A percentile compares a stretch with the other conserved stretches of the same genome.
phyloP scores from a whole-genome alignment of 1,140 invertebrate species.

The Tenebrio molitor region DNA sequence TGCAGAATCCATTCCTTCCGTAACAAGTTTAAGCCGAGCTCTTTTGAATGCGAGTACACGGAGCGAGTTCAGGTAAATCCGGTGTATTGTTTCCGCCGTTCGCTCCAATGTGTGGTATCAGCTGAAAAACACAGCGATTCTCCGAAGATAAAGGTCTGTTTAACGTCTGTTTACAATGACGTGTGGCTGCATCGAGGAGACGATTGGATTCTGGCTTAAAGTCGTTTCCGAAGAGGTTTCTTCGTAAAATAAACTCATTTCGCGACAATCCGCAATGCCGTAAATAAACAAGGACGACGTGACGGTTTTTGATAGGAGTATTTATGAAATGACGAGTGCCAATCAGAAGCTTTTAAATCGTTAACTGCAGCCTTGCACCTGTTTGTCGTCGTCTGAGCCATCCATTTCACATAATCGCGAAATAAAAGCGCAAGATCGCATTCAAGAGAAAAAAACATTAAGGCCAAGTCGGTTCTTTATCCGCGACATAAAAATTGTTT shows the following conservation, averaged over 20 bases:
- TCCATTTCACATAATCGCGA: neutral
- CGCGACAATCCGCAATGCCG: too few species aligned
- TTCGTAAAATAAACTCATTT: too few species aligned
- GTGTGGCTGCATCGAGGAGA: too few species aligned
- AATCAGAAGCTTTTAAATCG: neutral
- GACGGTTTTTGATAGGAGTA: too few species aligned
- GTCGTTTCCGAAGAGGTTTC: too few species aligned
- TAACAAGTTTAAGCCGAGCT: constrained; percentile 16
- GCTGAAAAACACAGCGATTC: constrained; percentile 22
- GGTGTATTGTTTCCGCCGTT: constrained; percentile 29
- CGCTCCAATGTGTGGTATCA: constrained; percentile 29
- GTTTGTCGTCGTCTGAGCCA: neutral
- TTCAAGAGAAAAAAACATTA: neutral
- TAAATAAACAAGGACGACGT: too few species aligned
- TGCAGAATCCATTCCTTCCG: neutral
- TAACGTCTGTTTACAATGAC: constrained; percentile 18
- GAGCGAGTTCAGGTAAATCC: constrained; percentile 29
- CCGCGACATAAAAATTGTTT: constrained; percentile 1
- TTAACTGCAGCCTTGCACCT: neutral
- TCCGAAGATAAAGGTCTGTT: constrained; percentile 19
- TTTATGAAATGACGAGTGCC: too few species aligned
- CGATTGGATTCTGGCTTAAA: too few species aligned
- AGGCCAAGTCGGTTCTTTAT: neutral
- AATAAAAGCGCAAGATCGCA: neutral
- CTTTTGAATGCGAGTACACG: constrained; percentile 18